phyloP scores from a whole-genome alignment of 1,140 invertebrate species.

The Zaprionus taronus region DNA sequence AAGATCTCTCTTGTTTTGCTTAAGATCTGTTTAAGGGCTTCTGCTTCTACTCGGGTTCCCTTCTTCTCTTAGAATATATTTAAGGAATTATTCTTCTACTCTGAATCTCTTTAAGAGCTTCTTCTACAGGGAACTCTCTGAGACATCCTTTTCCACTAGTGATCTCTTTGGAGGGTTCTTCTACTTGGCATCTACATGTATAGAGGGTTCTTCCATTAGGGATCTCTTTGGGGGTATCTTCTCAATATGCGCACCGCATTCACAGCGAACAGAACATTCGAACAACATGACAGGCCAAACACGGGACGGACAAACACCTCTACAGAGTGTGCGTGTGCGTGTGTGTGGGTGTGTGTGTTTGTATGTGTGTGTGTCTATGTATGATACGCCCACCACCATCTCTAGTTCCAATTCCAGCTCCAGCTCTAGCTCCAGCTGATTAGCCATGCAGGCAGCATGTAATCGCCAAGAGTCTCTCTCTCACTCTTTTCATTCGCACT shows the following conservation, averaged over 20 bases:
- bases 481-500: constrained; percentile 2
- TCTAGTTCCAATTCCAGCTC: background rate
- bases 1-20: too few species aligned
- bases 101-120: background rate
- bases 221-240: constrained; percentile 11
- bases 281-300: constrained; percentile 54
- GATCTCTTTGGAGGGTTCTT: background rate
- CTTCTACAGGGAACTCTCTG: background rate
- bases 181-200: background rate
- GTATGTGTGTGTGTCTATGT: constrained; percentile 15
- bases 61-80: too few species aligned
- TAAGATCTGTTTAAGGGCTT: too few species aligned
- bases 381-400: constrained; percentile 67
- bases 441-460: constrained; percentile 61
- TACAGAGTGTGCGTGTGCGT: background rate
- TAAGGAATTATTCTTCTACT: too few species aligned
- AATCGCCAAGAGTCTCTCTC: constrained; percentile 18
- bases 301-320: background rate
- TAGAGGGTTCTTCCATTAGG: background rate
- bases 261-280: constrained; percentile 41
- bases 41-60: too few species aligned
- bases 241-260: constrained; percentile 42
- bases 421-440: constrained; percentile 42
- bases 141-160: too few species aligned
- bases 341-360: background rate